These are phyloP conservation scores for Pterocles burchelli DNA, from an alignment of 2,113 vertebrate species.

Conservation along the genomic window DNA sequence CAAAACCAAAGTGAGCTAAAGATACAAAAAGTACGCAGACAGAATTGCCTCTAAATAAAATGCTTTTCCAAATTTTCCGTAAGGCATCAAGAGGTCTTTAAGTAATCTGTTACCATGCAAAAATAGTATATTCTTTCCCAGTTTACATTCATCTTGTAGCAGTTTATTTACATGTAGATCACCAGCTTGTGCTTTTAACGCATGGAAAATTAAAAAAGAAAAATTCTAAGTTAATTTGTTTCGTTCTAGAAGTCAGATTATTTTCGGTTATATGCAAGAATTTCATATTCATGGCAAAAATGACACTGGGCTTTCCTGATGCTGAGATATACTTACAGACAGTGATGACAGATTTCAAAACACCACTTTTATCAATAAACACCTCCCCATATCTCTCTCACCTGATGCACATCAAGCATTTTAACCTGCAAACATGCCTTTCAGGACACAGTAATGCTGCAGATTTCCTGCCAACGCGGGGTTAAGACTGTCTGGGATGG, in stretches of 20 bases:
- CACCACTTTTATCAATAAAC: background rate
- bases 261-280: constrained; percentile 9
- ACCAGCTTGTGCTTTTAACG: constrained; percentile 74
- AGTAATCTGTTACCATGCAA: constrained; percentile 73
- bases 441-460: background rate
- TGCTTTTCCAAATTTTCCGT: constrained; percentile 53
- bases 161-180: constrained; percentile 71
- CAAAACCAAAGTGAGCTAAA: constrained; percentile 42
- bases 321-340: background rate
- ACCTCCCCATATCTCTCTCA: background rate
- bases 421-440: background rate
- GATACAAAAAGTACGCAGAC: background rate
- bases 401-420: background rate
- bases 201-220: constrained; percentile 35
- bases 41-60: constrained; percentile 53
- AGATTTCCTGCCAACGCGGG: background rate
- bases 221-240: background rate
- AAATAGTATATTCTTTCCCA: constrained; percentile 72
- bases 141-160: constrained; percentile 75
- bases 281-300: constrained; percentile 31
- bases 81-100: constrained; percentile 73
- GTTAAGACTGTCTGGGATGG: background rate
- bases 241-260: constrained; percentile 20
- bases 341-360: background rate
- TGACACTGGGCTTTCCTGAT: background rate